These are phyloP conservation scores for Oxyruncus cristatus DNA, from an alignment of 2,113 vertebrate genomes.

Conservation along the genomic window DNA sequence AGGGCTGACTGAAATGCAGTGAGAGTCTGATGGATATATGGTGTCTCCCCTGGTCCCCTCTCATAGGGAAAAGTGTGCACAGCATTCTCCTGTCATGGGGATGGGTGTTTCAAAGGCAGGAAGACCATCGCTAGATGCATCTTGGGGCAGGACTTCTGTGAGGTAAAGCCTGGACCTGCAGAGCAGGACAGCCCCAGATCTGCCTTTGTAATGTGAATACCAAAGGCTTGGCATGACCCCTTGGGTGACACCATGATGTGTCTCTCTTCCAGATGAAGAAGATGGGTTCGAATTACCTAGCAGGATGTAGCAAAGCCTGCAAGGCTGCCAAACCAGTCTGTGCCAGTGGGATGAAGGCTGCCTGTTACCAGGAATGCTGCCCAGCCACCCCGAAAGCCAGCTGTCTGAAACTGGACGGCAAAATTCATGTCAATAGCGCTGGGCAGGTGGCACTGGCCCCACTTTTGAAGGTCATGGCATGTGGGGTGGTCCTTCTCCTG, in stretches of 20 bases:
- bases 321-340: slow-evolving; percentile 59
- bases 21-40: rapidly evolving
- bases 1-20: background rate
- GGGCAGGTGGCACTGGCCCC: background rate
- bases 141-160: slow-evolving; percentile 72
- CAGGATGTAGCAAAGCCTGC: slow-evolving; percentile 74
- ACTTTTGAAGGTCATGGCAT: background rate
- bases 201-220: rapidly evolving
- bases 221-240: background rate
- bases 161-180: slow-evolving; percentile 63
- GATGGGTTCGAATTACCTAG: slow-evolving; percentile 49
- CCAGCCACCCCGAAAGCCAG: slow-evolving; percentile 56
- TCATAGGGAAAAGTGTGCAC: slow-evolving; percentile 77
- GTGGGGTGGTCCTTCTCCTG: background rate
- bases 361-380: slow-evolving; percentile 80
- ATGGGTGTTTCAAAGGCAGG: slow-evolving; percentile 70
- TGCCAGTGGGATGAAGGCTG: background rate
- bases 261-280: slow-evolving; percentile 75
- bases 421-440: slow-evolving; percentile 63
- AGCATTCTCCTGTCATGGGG: slow-evolving; percentile 43
- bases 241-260: background rate
- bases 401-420: slow-evolving; percentile 78
- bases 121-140: background rate
- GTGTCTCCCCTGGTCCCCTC: background rate
- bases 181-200: background rate